Percentiles rank a stretch among this genome's conserved stretches.
Evolutionary conservation across 2,888 invertebrate species (phyloP).

Genomic region (Peribatodes rhomboidaria): DNA sequence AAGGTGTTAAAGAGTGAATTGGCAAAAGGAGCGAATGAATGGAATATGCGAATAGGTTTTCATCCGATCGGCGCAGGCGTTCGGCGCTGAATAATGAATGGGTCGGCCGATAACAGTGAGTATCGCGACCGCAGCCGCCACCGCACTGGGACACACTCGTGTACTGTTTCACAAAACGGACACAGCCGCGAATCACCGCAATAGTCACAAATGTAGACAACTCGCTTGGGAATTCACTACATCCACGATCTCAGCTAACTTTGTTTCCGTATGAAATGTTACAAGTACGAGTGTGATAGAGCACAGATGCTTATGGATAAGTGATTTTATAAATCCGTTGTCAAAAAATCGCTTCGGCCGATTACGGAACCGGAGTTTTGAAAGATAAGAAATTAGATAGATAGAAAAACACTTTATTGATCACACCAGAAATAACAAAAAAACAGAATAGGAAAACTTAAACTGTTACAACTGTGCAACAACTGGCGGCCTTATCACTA

Average conservation of each 20-base stretch:
- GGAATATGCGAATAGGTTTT: constrained; percentile 73
- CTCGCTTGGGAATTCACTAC: constrained; percentile 13
- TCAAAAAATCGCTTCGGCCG: too few species aligned
- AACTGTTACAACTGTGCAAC: too few species aligned
- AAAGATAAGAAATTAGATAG: too few species aligned
- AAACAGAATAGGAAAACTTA: too few species aligned
- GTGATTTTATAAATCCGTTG: neutral
- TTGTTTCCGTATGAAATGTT: constrained; percentile 10
- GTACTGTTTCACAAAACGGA: constrained; percentile 40
- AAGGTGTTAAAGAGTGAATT: constrained; percentile 84
- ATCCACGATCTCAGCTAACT: constrained; percentile 13
- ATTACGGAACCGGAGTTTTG: too few species aligned
- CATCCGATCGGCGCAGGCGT: constrained; percentile 61
- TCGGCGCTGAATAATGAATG: constrained; percentile 75
- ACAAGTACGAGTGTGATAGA: neutral
- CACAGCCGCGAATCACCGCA: constrained; percentile 36
- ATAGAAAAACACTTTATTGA: too few species aligned
- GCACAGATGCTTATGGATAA: neutral
- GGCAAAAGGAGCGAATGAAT: constrained; percentile 79
- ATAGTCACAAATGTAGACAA: constrained; percentile 28
- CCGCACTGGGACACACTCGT: constrained; percentile 37
- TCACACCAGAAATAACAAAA: too few species aligned
- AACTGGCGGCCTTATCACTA: too few species aligned
- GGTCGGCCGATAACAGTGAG: constrained; percentile 61
- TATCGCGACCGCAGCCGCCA: constrained; percentile 43